These are phyloP conservation scores for Halocynthia roretzi DNA, from an alignment of 23 tunicate species.

Conservation along the genomic window DNA sequence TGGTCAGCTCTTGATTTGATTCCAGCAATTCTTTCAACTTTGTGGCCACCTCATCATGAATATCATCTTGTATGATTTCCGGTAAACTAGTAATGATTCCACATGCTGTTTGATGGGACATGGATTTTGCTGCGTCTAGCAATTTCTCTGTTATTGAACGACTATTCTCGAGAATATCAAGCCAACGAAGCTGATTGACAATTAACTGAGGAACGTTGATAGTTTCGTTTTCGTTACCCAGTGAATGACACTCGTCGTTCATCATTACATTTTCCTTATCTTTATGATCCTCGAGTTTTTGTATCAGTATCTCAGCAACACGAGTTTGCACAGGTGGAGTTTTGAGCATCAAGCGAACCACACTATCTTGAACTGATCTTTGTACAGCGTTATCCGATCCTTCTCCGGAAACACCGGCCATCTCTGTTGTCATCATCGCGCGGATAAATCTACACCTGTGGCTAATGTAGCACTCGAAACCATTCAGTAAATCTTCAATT, in stretches of 20 bases:
- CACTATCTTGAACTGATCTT: constrained; percentile 47
- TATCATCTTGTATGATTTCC: constrained; percentile 17
- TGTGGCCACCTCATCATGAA: neutral
- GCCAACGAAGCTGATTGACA: constrained; percentile 22
- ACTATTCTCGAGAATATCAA: constrained; percentile 4
- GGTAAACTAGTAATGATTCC: constrained; percentile 12
- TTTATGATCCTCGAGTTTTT: constrained; percentile 41
- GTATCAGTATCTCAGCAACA: constrained; percentile 41
- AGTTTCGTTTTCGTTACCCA: neutral
- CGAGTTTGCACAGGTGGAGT: constrained; percentile 47
- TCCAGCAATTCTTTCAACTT: constrained; percentile 3
- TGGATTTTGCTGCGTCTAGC: neutral
- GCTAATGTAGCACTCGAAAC: neutral
- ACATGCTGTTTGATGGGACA: constrained; percentile 1
- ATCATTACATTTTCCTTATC: constrained; percentile 56
- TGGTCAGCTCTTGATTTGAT: constrained; percentile 6
- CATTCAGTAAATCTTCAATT: constrained; percentile 2
- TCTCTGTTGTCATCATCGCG: constrained; percentile 17
- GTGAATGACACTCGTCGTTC: neutral
- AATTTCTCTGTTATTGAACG: constrained; percentile 1
- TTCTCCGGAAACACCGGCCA: neutral
- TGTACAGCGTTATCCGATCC: neutral
- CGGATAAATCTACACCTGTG: constrained; percentile 8
- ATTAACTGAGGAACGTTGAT: constrained; percentile 19
- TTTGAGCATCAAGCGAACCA: constrained; percentile 48